Evolutionary conservation across 2,888 invertebrate genomes (phyloP), one percentile per base, ranked within the genome.

Genomic region (Escarpia spicata): DNA sequence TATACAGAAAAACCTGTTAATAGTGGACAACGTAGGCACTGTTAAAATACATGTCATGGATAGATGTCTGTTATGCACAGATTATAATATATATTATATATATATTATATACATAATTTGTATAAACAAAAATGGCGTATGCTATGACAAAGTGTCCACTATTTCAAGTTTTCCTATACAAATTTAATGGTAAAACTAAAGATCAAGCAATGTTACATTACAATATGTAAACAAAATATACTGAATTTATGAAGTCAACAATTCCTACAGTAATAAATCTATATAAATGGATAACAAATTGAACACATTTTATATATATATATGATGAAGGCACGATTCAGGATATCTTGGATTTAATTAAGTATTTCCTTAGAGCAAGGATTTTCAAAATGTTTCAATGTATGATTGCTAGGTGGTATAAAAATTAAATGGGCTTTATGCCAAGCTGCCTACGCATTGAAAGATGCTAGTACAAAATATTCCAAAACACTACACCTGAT

Each of bases 181-280:
- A 19, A 75, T 75, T n/a, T n/a, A 60, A 75, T 75, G 75, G 75
- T 75, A 75, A 75, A 75, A 75, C 75, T 75, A 75, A 75, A 75
- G 75, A 26, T 26, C 75, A 75, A 75, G 75, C 75, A 75, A 26
- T 75, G 75, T 26, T 75, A 75, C 75, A 75, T 75, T 75, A 26
- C 75, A 75, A 75, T 75, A 75, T 75, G 75, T 75, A 75, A 19
- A 75, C 75, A 19, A 52, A 12, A 75, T 75, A 75, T 75, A 26
- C n/a, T n/a, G 75, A 75, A 75, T 75, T 75, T 75, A 75, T 75
- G 26, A 26, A 75, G 75, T 75, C 75, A 26, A 75, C 19, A 26
- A 26, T 75, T 75, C 19, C 75, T 75, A 26, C n/a, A 19, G 26
- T 75, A 15, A 3, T 75, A 75, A 75, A 75, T 75, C 75, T 75